Conservation (phyloP, 2,888 invertebrate species). For the Pecten maximus region DNA sequence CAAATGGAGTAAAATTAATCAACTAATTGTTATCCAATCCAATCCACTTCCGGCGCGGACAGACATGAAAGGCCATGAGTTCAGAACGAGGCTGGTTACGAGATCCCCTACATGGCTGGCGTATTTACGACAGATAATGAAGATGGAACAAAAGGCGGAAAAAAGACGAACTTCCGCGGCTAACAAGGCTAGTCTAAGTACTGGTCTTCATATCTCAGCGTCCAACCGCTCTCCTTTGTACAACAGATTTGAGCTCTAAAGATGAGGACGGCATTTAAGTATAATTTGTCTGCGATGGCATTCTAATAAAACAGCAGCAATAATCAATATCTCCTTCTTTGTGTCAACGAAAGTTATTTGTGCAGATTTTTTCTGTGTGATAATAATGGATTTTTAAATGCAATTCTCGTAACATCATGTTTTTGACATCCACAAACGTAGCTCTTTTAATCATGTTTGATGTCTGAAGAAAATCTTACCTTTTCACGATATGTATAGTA, state of each 20-base stretch:
- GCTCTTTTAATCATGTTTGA: too few relatives aligned
- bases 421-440: too few relatives aligned
- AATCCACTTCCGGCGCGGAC: slow-evolving; percentile 25
- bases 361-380: neutral
- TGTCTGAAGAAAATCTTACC: too few relatives aligned
- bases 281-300: neutral
- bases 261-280: neutral
- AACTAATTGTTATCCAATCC: slow-evolving; percentile 24
- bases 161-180: neutral
- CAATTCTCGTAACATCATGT: neutral
- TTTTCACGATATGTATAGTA: too few relatives aligned
- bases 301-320: neutral
- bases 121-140: slow-evolving; percentile 1
- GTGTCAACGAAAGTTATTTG: neutral
- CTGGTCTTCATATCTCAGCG: neutral
- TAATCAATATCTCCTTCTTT: neutral
- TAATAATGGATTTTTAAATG: neutral
- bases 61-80: slow-evolving; percentile 20
- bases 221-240: neutral
- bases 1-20: slow-evolving; percentile 22
- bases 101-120: neutral
- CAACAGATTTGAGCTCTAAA: neutral
- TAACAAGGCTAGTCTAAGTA: neutral
- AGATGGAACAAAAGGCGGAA: neutral
- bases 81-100: neutral